phyloP scores from a whole-genome alignment of 2,113 vertebrate species.

The Rafetus swinhoei region DNA sequence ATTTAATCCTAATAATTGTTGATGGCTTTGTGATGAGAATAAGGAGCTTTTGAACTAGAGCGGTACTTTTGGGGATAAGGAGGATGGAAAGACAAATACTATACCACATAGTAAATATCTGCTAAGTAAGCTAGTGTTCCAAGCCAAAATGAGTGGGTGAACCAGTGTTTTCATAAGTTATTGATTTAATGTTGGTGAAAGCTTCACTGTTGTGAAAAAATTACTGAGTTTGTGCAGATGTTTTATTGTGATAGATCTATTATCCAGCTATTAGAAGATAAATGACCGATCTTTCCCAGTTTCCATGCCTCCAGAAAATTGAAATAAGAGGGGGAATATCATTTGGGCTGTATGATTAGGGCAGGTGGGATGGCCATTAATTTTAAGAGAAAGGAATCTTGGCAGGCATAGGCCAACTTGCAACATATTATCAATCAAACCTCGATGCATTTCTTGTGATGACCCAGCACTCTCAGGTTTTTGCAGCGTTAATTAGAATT shows the following conservation, averaged over 20 bases:
- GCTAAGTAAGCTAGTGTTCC: slow-evolving; percentile 46
- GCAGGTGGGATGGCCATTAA: slow-evolving; percentile 93
- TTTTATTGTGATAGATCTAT: slow-evolving; percentile 99
- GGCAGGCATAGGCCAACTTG: slow-evolving; percentile 85
- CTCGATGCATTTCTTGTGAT: slow-evolving; percentile 91
- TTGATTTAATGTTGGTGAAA: slow-evolving; percentile 78
- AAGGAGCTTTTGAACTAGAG: slow-evolving; percentile 25
- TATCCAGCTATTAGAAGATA: slow-evolving; percentile 99
- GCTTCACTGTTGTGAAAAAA: slow-evolving; percentile 74
- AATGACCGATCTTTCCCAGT: slow-evolving; percentile 97
- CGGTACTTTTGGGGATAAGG: neutral
- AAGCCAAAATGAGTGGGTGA: slow-evolving; percentile 45
- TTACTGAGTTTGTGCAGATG: slow-evolving; percentile 88
- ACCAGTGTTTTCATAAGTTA: slow-evolving; percentile 76
- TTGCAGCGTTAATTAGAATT: slow-evolving; percentile 95
- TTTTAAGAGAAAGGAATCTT: slow-evolving; percentile 86
- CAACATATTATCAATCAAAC: slow-evolving; percentile 92
- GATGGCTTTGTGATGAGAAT: slow-evolving; percentile 31
- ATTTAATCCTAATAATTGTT: slow-evolving; percentile 34
- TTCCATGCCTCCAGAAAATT: slow-evolving; percentile 93
- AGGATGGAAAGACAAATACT: neutral
- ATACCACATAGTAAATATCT: slow-evolving; percentile 12
- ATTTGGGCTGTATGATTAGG: slow-evolving; percentile 93
- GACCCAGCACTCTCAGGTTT: slow-evolving; percentile 96
- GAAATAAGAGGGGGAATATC: slow-evolving; percentile 95